phyloP scores from a whole-genome alignment of 2,797 vertebrate species.

The Pantherophis alleghaniensis region DNA sequence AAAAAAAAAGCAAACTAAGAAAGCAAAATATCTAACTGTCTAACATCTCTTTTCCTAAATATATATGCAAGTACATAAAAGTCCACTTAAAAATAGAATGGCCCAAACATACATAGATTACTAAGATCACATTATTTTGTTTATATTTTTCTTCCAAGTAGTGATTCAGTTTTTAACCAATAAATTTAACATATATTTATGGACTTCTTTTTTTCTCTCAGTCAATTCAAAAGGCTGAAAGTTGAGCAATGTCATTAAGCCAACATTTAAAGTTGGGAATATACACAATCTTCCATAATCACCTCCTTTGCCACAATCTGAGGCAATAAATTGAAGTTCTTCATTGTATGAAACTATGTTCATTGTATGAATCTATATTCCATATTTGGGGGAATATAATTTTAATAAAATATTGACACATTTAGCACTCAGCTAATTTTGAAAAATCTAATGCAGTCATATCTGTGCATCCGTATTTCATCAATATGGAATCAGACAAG shows the following conservation, averaged over 20 bases:
- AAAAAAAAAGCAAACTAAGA: neutral
- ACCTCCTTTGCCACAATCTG: neutral
- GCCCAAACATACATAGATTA: neutral
- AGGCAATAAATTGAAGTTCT: neutral
- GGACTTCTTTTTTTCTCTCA: neutral
- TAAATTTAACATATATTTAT: neutral
- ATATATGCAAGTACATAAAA: neutral
- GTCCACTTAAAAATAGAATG: neutral
- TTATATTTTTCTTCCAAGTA: neutral
- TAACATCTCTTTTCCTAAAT: neutral
- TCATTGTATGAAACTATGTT: neutral
- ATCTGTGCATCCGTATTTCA: neutral
- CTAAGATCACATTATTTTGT: neutral
- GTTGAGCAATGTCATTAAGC: neutral
- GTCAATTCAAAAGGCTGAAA: neutral
- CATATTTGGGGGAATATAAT: neutral
- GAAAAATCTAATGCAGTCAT: neutral
- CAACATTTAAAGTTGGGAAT: neutral
- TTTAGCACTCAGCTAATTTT: neutral
- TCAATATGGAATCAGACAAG: neutral
- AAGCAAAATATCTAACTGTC: neutral
- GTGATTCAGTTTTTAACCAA: neutral
- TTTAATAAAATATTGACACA: neutral
- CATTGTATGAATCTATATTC: neutral
- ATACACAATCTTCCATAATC: neutral